A percentile compares a stretch with the other conserved stretches of the same genome.
phyloP scores from a whole-genome alignment of 2,113 vertebrate species.

The Thermophis baileyi region DNA sequence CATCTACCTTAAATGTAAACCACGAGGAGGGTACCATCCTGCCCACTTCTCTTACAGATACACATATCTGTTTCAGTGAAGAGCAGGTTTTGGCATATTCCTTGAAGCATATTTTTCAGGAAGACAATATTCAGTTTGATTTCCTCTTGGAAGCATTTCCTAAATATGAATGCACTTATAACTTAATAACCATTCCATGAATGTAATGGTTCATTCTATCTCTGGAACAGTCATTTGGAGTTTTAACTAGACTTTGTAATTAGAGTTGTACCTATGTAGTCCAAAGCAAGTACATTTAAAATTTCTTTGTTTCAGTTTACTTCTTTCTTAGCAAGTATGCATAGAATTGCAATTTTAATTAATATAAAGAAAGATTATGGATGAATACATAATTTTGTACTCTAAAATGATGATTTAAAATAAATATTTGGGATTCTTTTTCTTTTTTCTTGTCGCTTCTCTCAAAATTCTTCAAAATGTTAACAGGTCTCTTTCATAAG shows the following conservation, averaged over 20 bases:
- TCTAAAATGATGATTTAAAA: constrained; percentile 17
- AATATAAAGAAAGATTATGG: constrained; percentile 29
- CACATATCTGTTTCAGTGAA: neutral
- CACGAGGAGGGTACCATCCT: neutral
- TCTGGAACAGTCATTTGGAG: neutral
- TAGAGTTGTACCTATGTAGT: constrained; percentile 23
- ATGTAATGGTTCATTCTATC: neutral
- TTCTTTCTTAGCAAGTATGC: neutral
- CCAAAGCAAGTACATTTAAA: constrained; percentile 13
- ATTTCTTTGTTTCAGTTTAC: neutral
- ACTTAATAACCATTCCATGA: neutral
- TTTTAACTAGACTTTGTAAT: constrained; percentile 43
- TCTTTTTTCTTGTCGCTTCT: neutral
- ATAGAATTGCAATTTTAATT: neutral
- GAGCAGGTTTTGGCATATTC: neutral
- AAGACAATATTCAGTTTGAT: neutral
- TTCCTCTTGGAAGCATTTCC: neutral
- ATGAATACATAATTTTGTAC: constrained; percentile 25
- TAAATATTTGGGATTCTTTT: neutral
- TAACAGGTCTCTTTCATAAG: neutral
- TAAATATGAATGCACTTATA: neutral
- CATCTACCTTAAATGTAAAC: neutral
- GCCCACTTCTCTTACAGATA: neutral
- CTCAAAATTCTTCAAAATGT: neutral
- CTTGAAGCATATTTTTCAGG: neutral